These are phyloP conservation scores for Enteromius mattozi DNA, from an alignment of 2,797 vertebrate genomes.

Conservation along the genomic window DNA sequence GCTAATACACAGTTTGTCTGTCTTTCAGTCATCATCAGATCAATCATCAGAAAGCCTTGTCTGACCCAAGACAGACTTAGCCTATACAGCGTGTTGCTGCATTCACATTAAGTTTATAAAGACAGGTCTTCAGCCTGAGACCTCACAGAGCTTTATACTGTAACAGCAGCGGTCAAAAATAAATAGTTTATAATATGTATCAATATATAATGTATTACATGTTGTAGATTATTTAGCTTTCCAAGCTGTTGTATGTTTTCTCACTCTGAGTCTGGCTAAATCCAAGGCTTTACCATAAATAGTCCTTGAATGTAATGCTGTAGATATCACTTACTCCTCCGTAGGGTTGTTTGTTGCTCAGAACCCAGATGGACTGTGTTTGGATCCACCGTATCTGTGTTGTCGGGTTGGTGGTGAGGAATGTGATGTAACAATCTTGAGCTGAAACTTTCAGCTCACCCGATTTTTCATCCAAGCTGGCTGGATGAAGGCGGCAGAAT, in stretches of 20 bases:
- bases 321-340: conserved; percentile 9
- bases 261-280: not conserved
- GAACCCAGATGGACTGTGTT: conserved; percentile 36
- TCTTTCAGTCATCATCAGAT: conserved; percentile 26
- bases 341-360: not conserved
- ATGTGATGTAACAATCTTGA: conserved; percentile 36
- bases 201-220: not conserved
- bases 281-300: conserved; percentile 36
- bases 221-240: not conserved
- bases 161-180: not conserved
- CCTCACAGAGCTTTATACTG: not conserved
- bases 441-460: not conserved
- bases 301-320: conserved; percentile 28
- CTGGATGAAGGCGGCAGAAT: not conserved
- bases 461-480: conserved; percentile 31
- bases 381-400: conserved; percentile 5
- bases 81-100: conserved; percentile 17
- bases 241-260: not conserved
- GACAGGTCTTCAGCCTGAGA: conserved; percentile 34
- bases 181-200: not conserved
- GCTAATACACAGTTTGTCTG: conserved; percentile 7
- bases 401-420: conserved; percentile 28
- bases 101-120: conserved; percentile 17
- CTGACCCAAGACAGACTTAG: conserved; percentile 24
- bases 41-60: conserved; percentile 28